Evolutionary conservation across 2,797 vertebrate species (phyloP), one percentile per base, ranked within the genome.

Genomic region (Avahi laniger): DNA sequence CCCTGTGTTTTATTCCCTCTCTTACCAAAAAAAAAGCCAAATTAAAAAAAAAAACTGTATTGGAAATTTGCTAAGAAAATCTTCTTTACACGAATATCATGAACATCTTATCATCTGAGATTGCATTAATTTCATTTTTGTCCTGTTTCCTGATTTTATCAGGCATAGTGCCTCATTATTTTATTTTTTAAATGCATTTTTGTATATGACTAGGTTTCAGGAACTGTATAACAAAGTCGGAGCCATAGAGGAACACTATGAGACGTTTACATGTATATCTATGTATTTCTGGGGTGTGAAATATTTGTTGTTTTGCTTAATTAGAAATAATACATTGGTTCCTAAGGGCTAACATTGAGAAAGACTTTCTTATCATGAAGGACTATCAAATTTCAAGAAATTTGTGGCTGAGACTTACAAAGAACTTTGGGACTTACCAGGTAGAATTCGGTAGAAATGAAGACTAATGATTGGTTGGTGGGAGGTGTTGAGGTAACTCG

Each of bases 131-230:
- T 91, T 65, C 22, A 88, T 89, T 86, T 91, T 89, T 65, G 79
- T 96, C 63, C 18, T 89, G 3, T 80, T 92, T 93, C 61, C 84
- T 83, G n/a, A 85, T 73, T 89, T 91, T 95, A 67, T 93, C 54
- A 94, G n/a, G 57, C 28, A 48, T 83, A 18, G n/a, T 67, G 13
- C 30, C 48, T 75, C 84, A 95, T 94, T 85, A 57, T 30, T 91
- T 94, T 83, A 87, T 73, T 93, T 93, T 83, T 93, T 83, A 63
- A 82, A 72, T 52, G 41, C 5, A 14, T 76, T 6, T n/a, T 83
- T 83, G 88, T 81, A 35, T 76, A 0, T 93, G 95, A 95, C 54
- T 84, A 52, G 59, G 89, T 93, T 93, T 86, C 26, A 18, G 22
- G 13, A 78, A 50, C 10, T 75, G 46, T 80, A 72, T 75, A 65